Conservation (phyloP, 2,797 vertebrate genomes). For the Enteromius afrohamiltoni region DNA sequence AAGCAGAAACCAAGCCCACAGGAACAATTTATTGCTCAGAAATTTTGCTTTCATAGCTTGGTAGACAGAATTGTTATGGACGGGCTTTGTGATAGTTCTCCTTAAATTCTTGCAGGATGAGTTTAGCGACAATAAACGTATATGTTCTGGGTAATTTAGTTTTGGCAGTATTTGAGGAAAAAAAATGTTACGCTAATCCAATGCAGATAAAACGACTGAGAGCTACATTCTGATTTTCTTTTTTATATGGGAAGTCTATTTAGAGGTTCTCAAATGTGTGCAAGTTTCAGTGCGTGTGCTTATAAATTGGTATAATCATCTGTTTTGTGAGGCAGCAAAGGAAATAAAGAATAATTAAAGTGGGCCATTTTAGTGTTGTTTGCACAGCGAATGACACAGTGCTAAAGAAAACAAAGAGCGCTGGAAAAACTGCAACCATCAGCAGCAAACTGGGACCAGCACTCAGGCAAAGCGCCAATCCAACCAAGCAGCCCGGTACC, state of each 20-base stretch:
- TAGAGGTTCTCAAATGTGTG: not conserved
- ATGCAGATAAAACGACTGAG: not conserved
- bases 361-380: constrained; percentile 43
- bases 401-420: constrained; percentile 55
- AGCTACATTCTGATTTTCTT: not conserved
- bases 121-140: not conserved
- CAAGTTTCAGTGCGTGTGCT: not conserved
- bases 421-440: constrained; percentile 46
- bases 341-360: constrained; percentile 57
- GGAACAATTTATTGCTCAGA: not conserved
- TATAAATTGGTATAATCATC: constrained; percentile 30
- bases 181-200: not conserved
- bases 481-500: not conserved
- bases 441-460: constrained; percentile 43
- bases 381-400: constrained; percentile 48
- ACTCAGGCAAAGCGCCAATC: constrained; percentile 37
- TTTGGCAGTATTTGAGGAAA: not conserved
- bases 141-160: not conserved
- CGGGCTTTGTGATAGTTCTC: not conserved
- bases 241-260: not conserved
- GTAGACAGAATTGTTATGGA: not conserved
- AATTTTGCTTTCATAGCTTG: not conserved
- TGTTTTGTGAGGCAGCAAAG: constrained; percentile 38
- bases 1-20: not conserved
- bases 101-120: not conserved